Evolutionary conservation across 2,113 vertebrate genomes (phyloP).

Genomic region (Melierax canorus): DNA sequence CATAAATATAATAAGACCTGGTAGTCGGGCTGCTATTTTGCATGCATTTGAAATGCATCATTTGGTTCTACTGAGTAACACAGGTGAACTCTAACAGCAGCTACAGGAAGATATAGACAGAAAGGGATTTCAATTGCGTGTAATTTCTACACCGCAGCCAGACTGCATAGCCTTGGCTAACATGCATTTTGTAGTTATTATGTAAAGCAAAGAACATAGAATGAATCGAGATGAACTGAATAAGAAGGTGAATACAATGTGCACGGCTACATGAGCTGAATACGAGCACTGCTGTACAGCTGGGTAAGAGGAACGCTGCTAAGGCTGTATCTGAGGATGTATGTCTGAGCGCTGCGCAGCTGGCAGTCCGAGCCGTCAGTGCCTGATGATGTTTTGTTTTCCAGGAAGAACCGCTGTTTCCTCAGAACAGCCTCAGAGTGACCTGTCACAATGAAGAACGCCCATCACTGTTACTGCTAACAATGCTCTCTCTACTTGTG

Average conservation of each 20-base stretch:
- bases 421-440: constrained; percentile 67
- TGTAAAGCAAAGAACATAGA: background rate
- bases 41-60: background rate
- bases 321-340: accelerated
- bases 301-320: background rate
- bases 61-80: too few relatives aligned
- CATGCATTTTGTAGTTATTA: accelerated
- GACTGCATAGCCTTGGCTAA: accelerated
- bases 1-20: accelerated
- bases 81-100: background rate
- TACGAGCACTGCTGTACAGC: background rate
- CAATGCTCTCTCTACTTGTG: background rate
- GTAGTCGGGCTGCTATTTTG: background rate
- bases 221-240: accelerated
- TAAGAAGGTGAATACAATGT: accelerated
- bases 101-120: background rate
- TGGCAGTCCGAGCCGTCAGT: background rate
- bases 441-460: background rate
- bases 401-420: constrained; percentile 76
- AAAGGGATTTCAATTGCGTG: background rate
- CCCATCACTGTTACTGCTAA: background rate
- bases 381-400: background rate
- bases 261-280: accelerated
- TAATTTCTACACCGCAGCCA: accelerated
- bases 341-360: too few relatives aligned